Evolutionary conservation across 2,113 vertebrate species (phyloP).

Genomic region (Papio anubis): DNA sequence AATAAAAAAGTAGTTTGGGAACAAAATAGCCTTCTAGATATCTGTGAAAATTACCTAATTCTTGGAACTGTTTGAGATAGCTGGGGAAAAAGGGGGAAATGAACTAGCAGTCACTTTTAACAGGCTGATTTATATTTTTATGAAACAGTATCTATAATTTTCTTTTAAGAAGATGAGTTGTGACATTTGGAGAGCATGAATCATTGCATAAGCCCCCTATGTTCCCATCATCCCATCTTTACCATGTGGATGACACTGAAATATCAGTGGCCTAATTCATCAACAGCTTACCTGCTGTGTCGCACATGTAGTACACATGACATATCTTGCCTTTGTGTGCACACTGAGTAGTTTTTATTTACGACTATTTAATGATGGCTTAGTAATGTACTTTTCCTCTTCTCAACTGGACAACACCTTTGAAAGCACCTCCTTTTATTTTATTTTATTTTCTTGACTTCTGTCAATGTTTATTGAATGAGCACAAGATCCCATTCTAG

Average conservation of each 20-base stretch:
- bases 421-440: background rate
- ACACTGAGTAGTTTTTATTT: background rate
- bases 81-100: constrained; percentile 20
- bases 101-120: constrained; percentile 48
- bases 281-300: background rate
- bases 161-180: background rate
- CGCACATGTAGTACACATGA: background rate
- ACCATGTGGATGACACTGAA: background rate
- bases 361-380: background rate
- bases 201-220: background rate
- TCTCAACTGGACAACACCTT: background rate
- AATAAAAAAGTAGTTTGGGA: constrained; percentile 67
- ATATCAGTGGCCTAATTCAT: background rate
- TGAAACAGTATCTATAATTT: background rate
- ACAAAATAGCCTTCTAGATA: constrained; percentile 65
- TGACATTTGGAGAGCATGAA: background rate
- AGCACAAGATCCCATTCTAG: background rate
- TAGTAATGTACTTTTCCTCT: background rate
- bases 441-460: background rate
- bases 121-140: constrained; percentile 3
- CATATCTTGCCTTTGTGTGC: background rate
- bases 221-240: background rate
- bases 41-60: constrained; percentile 69
- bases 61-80: constrained; percentile 51
- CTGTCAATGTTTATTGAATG: background rate